Evolutionary conservation across 2,113 vertebrate genomes (phyloP).

Genomic region (Aegypius monachus): DNA sequence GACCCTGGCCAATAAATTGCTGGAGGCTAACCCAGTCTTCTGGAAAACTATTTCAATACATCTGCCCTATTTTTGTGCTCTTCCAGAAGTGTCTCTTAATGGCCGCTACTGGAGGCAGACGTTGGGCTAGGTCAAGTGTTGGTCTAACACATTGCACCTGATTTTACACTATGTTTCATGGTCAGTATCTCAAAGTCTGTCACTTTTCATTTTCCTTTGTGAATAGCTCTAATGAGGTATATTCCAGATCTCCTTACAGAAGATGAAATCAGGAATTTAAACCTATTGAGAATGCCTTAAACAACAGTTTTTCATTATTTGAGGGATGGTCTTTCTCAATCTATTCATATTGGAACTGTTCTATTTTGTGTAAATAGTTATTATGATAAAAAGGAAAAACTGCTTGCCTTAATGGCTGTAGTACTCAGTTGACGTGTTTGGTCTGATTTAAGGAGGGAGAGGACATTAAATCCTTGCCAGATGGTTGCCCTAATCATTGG

Average conservation of each 20-base stretch:
- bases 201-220: not conserved
- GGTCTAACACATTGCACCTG: not conserved
- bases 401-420: not conserved
- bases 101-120: not conserved
- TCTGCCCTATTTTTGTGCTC: not conserved
- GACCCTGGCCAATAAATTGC: not conserved
- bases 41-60: not conserved
- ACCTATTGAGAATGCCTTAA: not conserved
- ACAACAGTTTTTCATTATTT: not conserved
- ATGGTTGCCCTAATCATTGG: not conserved
- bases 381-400: not conserved
- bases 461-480: not conserved
- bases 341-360: not conserved
- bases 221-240: not conserved
- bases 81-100: not conserved
- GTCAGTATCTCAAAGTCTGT: not conserved
- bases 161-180: not conserved
- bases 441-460: not conserved
- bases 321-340: not conserved
- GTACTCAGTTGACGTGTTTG: not conserved
- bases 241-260: not conserved
- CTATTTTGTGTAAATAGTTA: not conserved
- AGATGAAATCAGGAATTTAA: not conserved
- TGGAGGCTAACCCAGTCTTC: not conserved
- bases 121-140: fast-evolving